Conservation (phyloP, 2,797 vertebrate species). For the Miichthys miiuy region DNA sequence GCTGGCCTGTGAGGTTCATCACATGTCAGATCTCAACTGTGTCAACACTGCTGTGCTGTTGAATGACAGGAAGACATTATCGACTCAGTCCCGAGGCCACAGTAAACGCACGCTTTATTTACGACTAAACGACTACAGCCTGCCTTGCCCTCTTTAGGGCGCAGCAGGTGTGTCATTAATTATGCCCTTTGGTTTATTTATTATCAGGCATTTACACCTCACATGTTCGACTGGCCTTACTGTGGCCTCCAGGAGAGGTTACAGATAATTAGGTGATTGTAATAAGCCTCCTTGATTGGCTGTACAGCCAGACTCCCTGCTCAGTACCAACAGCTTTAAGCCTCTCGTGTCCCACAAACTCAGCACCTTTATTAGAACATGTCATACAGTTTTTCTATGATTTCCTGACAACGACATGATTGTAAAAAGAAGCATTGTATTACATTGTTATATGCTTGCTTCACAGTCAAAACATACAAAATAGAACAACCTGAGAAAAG, state of each 20-base stretch:
- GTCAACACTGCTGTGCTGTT: neutral
- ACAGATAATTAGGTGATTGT: slow-evolving; percentile 45
- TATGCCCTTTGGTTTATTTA: slow-evolving; percentile 23
- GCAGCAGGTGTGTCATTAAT: slow-evolving; percentile 1
- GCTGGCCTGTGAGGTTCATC: slow-evolving; percentile 15
- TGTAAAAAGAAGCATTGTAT: neutral
- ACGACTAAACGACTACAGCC: neutral
- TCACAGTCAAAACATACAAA: neutral
- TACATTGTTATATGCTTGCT: neutral
- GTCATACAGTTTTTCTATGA: neutral
- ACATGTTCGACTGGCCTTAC: slow-evolving; percentile 23
- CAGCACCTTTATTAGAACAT: neutral
- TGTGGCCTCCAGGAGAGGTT: neutral
- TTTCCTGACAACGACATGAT: neutral
- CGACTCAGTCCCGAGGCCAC: neutral
- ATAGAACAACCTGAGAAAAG: neutral
- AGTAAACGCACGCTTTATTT: slow-evolving; percentile 22
- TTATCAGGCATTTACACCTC: slow-evolving; percentile 13
- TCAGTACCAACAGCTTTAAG: slow-evolving; percentile 31
- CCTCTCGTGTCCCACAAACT: slow-evolving; percentile 21
- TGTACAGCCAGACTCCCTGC: slow-evolving; percentile 12
- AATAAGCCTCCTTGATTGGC: slow-evolving; percentile 47
- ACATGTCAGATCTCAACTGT: slow-evolving; percentile 20
- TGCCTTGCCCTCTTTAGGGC: slow-evolving; percentile 10
- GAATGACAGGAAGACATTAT: neutral